Conservation (phyloP, 2,797 vertebrate species). For the Clarias laeviceps region DNA sequence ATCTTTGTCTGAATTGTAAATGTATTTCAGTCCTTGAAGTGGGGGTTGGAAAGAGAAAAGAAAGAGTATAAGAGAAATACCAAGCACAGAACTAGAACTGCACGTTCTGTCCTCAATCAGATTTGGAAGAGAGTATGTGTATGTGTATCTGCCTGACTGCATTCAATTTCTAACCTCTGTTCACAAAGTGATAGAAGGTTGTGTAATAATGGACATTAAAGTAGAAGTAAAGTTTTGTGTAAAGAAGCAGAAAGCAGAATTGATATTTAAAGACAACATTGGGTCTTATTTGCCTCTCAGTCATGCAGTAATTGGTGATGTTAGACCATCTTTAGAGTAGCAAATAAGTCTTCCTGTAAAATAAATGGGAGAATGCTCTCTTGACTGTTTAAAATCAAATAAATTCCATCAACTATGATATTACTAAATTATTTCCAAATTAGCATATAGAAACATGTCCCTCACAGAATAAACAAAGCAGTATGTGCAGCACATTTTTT, state of each 20-base stretch:
- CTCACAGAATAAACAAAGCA: neutral
- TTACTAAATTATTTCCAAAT: neutral
- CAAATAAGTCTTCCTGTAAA: neutral
- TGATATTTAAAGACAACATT: neutral
- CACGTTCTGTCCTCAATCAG: neutral
- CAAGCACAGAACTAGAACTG: slow-evolving; percentile 8
- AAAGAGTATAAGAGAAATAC: neutral
- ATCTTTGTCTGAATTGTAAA: neutral
- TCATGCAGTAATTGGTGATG: neutral
- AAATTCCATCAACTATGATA: neutral
- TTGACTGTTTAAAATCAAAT: neutral
- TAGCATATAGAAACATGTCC: neutral
- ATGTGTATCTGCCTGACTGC: neutral
- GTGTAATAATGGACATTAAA: slow-evolving; percentile 28
- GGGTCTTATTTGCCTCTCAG: neutral
- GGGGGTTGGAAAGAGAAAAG: neutral
- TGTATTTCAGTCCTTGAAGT: neutral
- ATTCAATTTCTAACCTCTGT: neutral
- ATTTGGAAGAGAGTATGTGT: neutral
- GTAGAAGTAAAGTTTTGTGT: slow-evolving; percentile 2
- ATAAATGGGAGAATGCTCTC: neutral
- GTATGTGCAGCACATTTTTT: neutral
- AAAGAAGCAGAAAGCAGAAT: neutral
- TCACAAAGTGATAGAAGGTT: neutral
- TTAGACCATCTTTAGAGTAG: neutral